Evolutionary conservation across 2,797 vertebrate species (phyloP), one percentile per base, ranked within the genome.

Genomic region (Sphenopsis melanotis): DNA sequence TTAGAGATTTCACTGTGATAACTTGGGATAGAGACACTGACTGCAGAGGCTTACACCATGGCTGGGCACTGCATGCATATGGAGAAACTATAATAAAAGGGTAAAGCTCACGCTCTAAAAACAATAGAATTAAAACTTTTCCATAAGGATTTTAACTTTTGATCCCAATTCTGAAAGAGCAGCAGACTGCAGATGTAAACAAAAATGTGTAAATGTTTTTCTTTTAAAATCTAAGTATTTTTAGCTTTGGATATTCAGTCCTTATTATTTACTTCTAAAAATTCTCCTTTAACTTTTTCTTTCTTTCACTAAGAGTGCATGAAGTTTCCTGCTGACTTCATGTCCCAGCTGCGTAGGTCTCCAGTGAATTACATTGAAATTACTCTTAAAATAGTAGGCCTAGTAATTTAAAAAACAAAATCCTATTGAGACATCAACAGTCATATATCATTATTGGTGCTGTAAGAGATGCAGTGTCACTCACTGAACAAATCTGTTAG

Each of bases 301-400:
- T 77, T 79, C 47, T 71, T 74, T 91, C 26, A 26, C 27, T 56
- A 76, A 86, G 81, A 84, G 24, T 50, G 49, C n/a, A 29, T 63
- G 36, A 44, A 49, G 74, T 66, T 94, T 94, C 74, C 60, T 53
- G 20, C 46, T 94, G 71, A 80, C 27, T 90, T 92, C 57, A 42
- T 61, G 53, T 85, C 42, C 50, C 53, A 85, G 39, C 49, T 94
- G 83, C 1, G 17, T 34, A 70, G n/a, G 36, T 95, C 64, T 88
- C 70, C 53, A 87, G 44, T 39, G 75, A 78, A 57, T 68, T 74
- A 27, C 46, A 30, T 71, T 89, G 72, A 83, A 61, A 64, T 84
- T 50, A 56, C 79, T 95, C 79, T 90, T 87, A 86, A 89, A 93
- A 83, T 87, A 90, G 76, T 24, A 88, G 44, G 57, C 15, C 12